Evolutionary conservation across 2,113 vertebrate genomes (phyloP).

Genomic region (Nerophis ophidion): DNA sequence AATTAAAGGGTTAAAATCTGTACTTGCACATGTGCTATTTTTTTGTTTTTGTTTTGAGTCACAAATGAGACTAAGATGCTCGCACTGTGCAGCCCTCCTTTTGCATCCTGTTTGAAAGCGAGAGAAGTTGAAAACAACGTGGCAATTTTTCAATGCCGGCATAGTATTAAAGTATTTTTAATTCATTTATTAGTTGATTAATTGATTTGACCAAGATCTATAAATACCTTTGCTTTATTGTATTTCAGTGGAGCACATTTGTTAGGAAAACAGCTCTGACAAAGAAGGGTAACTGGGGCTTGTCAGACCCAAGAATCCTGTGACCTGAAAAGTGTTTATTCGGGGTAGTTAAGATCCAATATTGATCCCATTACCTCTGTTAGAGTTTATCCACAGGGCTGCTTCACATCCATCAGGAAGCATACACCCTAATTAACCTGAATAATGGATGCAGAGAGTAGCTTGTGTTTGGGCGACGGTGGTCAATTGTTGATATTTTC

Average conservation of each 20-base stretch:
- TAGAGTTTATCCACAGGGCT: slow-evolving; percentile 36
- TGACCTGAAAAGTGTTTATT: slow-evolving; percentile 30
- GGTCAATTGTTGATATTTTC: slow-evolving; percentile 17
- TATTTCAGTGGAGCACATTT: not conserved
- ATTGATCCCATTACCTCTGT: slow-evolving; percentile 47
- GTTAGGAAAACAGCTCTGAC: not conserved
- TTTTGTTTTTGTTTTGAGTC: too few species aligned
- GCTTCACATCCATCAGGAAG: slow-evolving; percentile 18
- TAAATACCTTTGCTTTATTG: too few species aligned
- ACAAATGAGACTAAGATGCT: too few species aligned
- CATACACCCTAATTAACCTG: slow-evolving; percentile 47
- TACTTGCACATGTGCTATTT: too few species aligned
- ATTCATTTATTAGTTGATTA: too few species aligned
- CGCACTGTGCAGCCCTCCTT: too few species aligned
- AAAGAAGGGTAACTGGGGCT: not conserved
- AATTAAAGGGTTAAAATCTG: too few species aligned
- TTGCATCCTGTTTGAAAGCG: too few species aligned
- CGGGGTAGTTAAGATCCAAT: slow-evolving; percentile 32
- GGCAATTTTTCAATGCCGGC: too few species aligned
- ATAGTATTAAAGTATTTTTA: too few species aligned
- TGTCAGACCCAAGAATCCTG: slow-evolving; percentile 11
- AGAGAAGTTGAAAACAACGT: too few species aligned
- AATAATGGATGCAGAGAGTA: slow-evolving; percentile 13
- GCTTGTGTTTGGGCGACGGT: slow-evolving; percentile 13
- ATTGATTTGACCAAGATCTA: too few species aligned